Evolutionary conservation across 1,140 invertebrate species (phyloP).

Genomic region (Drosophila bifasciata): DNA sequence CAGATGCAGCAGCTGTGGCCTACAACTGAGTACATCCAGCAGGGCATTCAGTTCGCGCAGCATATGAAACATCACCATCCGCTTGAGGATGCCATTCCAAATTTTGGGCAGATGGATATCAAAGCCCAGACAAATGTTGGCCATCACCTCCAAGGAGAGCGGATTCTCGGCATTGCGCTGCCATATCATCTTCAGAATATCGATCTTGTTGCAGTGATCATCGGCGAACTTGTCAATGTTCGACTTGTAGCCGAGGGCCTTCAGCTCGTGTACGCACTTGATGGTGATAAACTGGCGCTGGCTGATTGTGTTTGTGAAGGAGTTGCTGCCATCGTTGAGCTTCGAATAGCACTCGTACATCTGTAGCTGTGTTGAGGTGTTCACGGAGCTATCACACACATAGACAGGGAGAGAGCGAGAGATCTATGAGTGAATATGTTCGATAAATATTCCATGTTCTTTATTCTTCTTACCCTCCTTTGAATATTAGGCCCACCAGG

Average conservation of each 20-base stretch:
- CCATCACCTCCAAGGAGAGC: constrained; percentile 74
- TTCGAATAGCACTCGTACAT: constrained; percentile 82
- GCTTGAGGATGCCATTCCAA: constrained; percentile 82
- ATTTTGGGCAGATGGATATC: constrained; percentile 78
- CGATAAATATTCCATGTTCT: background rate
- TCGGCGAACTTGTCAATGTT: constrained; percentile 76
- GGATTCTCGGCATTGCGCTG: constrained; percentile 77
- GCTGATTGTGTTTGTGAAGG: constrained; percentile 67
- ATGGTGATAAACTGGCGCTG: constrained; percentile 79
- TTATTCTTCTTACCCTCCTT: constrained; percentile 66
- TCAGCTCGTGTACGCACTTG: constrained; percentile 80
- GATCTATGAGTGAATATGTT: no score
- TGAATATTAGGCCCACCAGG: constrained; percentile 66
- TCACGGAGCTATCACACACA: constrained; percentile 45
- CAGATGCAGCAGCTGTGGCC: constrained; percentile 61
- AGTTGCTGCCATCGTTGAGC: constrained; percentile 73
- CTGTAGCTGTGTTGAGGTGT: constrained; percentile 79
- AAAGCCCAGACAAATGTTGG: constrained; percentile 80
- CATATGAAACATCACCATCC: constrained; percentile 81
- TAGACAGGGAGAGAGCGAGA: background rate
- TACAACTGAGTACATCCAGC: constrained; percentile 75
- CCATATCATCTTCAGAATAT: constrained; percentile 80
- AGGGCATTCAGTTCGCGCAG: constrained; percentile 69
- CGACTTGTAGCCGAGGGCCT: constrained; percentile 77
- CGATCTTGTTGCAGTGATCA: constrained; percentile 74